Conservation (phyloP, 2,888 invertebrate species). For the Folsomia manolachei region DNA sequence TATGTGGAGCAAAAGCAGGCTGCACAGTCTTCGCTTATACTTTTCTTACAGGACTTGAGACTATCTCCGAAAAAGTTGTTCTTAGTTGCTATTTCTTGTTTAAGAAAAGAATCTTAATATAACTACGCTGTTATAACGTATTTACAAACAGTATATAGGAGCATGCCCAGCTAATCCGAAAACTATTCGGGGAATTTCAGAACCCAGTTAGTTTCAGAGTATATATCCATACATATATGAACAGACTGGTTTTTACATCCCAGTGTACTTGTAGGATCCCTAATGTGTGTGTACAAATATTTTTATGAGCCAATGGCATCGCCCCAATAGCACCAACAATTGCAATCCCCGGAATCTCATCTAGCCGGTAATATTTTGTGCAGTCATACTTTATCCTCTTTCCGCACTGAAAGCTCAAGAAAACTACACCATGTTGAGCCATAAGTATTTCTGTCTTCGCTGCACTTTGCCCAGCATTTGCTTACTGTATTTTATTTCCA, state of each 20-base stretch:
- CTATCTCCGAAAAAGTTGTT: no score
- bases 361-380: background rate
- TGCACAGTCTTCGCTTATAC: no score
- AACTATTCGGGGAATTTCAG: slow-evolving; percentile 12
- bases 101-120: slow-evolving; percentile 20
- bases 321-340: background rate
- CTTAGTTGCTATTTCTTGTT: no score
- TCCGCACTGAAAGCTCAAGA: background rate
- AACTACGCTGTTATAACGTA: no score
- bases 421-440: background rate
- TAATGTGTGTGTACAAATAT: slow-evolving; percentile 8
- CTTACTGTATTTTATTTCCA: slow-evolving; percentile 11
- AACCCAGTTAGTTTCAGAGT: background rate
- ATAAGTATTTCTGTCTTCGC: slow-evolving; percentile 23
- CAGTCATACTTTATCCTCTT: background rate
- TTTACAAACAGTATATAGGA: no score
- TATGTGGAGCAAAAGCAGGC: no score
- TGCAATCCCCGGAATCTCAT: slow-evolving; percentile 10
- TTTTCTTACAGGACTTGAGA: no score
- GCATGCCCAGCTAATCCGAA: no score
- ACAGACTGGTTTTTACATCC: no score
- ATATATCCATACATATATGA: background rate
- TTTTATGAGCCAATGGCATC: slow-evolving; percentile 8
- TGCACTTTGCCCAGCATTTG: slow-evolving; percentile 15
- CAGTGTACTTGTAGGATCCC: no score